Evolutionary conservation across 1,140 invertebrate species (phyloP).

Genomic region (Drosophila hydei): DNA sequence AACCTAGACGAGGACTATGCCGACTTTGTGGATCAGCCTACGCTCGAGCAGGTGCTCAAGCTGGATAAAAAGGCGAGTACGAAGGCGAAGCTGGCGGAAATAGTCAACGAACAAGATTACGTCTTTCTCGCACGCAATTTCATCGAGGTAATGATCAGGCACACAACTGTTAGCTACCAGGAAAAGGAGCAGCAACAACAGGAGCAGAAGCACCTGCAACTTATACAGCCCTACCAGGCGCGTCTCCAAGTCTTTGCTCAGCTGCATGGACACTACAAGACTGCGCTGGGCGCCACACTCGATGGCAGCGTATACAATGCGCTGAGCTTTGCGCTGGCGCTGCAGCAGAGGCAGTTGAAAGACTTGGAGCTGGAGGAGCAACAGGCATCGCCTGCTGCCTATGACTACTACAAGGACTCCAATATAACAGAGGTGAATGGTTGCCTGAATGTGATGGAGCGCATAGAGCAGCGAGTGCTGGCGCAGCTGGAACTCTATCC

Average conservation of each 20-base stretch:
- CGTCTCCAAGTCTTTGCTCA: constrained; percentile 71
- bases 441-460: constrained; percentile 88
- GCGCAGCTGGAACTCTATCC: constrained; percentile 93
- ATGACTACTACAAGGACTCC: constrained; percentile 94
- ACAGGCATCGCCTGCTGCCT: constrained; percentile 16
- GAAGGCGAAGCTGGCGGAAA: constrained; percentile 59
- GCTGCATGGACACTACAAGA: constrained; percentile 63
- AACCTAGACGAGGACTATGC: constrained; percentile 89
- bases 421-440: constrained; percentile 91
- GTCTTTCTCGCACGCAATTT: constrained; percentile 70
- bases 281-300: constrained; percentile 51
- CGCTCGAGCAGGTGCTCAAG: constrained; percentile 80
- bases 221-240: constrained; percentile 53
- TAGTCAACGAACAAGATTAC: constrained; percentile 75
- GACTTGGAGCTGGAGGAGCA: constrained; percentile 50
- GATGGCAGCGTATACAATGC: constrained; percentile 68
- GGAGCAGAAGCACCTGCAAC: constrained; percentile 34
- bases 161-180: constrained; percentile 60
- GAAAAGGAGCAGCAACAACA: constrained; percentile 5
- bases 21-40: constrained; percentile 85
- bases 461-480: constrained; percentile 87
- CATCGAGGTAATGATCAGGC: constrained; percentile 64
- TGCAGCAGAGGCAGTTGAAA: constrained; percentile 63
- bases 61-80: constrained; percentile 45
- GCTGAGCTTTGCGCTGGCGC: constrained; percentile 56